Evolutionary conservation across 2,797 vertebrate genomes (phyloP), one percentile per base, ranked within the genome.

Genomic region (Sebastes umbrosus): DNA sequence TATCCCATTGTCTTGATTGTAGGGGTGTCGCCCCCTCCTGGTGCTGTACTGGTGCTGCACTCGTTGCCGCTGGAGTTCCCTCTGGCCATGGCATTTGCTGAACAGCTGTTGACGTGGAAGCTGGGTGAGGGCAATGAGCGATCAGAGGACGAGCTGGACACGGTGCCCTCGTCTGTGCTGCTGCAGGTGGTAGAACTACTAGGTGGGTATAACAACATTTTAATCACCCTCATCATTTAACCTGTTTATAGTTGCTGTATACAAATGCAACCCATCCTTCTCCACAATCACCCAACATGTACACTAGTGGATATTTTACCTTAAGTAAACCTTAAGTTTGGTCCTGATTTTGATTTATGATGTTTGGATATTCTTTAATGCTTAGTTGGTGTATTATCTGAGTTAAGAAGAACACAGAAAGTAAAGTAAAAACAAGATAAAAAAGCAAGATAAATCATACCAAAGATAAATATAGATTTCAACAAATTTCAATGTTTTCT

Each of bases 31-130:
- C 98, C 99, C 3, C 96, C 97, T 88, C 98, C 99, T 18, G 99
- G 99, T 67, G 97, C 97, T 20, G 97, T 98, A 14, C 66, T 99
- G 82, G 96, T 97, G 63, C 87, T 99, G 69, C 98, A 99, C 90
- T 99, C 98, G n/a, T 93, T 99, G 71, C 99, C 99, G 0, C 93
- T 99, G 69, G 98, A 99, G 91, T 99, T 99, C 90, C 98, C 99
- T 2, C 89, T 99, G 92, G 97, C 98, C 22, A 93, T 99, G 97
- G 98, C 98, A 2, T 99, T 99, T 29, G 96, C 97, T 2, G 99
- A 99, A 72, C 98, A 99, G 93, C 95, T 99, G 27, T 90, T 99
- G 84, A 97, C 97, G 1, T 99, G 98, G 98, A 98, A 96, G 55
- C 88, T 97, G 11, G 96, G 96, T 32, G 97, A 98, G 3, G 87